Evolutionary conservation across 2,113 vertebrate genomes (phyloP), one percentile per base, ranked within the genome.

Genomic region (Melospiza melodia): DNA sequence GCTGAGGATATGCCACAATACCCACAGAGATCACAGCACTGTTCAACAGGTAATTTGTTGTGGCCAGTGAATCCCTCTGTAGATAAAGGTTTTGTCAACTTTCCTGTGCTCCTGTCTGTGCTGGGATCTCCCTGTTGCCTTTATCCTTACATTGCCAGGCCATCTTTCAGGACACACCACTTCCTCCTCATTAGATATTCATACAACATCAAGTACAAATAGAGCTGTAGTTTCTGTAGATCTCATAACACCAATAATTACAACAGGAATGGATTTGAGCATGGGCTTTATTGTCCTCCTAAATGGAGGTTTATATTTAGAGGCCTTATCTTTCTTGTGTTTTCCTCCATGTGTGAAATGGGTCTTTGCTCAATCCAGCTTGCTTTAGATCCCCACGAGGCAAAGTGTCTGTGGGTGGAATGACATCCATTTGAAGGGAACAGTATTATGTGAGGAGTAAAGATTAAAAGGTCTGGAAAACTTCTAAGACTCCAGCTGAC

Each of bases 381-480:
- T 78, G 39, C 75, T 74, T 90, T 83, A 86, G 62, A 87, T 80
- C 82, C 81, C 46, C 46, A 39, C 6, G 4, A 62, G 88, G 39
- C 66, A 87, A 90, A 89, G 48, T 51, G 44, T 65, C 63, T 84
- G 72, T 75, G 88, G 54, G 67, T 79, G 62, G 78, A 94, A 81
- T 28, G 30, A 44, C 48, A 71, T 54, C 61, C 37, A 11, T 61
- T 83, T 94, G 84, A 66, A 92, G 19, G 73, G 41, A 90, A 49
- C 65, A 55, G 11, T 61, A 79, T 68, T 66, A 87, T 46, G 15
- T 35, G 33, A 93, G 39, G 83, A 82, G 51, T 33, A 86, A 90
- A 84, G 90, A 95, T 90, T 67, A 92, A 93, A 96, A 94, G 61
- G 83, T 91, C 90, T 95, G 71, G 76, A 76, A 95, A 95, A 84